These are phyloP conservation scores for Gymnothorax javanicus DNA, from an alignment of 2,797 vertebrate species.

Conservation along the genomic window DNA sequence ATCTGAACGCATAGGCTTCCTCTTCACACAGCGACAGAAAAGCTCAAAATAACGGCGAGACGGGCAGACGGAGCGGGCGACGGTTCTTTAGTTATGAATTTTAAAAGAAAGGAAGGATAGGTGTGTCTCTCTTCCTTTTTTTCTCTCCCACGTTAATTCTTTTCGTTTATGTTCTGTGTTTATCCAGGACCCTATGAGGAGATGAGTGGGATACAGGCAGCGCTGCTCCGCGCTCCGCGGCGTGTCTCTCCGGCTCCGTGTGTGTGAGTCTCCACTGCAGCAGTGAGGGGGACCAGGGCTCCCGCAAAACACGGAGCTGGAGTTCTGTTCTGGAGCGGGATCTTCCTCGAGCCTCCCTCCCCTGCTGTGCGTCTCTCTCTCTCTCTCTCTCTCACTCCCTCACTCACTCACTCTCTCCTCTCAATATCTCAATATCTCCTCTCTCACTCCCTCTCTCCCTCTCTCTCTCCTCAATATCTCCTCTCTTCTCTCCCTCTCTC, in stretches of 20 bases:
- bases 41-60: slow-evolving; percentile 51
- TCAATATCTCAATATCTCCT: slow-evolving; percentile 44
- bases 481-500: no score
- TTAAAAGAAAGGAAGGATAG: slow-evolving; percentile 15
- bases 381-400: slow-evolving; percentile 47
- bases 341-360: slow-evolving; percentile 65
- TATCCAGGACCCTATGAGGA: slow-evolving; percentile 34
- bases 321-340: slow-evolving; percentile 70
- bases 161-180: slow-evolving; percentile 21
- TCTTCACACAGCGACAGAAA: slow-evolving; percentile 70
- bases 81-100: slow-evolving; percentile 27
- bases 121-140: not conserved
- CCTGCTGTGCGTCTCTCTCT: slow-evolving; percentile 54
- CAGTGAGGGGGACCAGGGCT: slow-evolving; percentile 69
- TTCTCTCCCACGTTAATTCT: not conserved
- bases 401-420: slow-evolving; percentile 28
- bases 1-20: slow-evolving; percentile 73
- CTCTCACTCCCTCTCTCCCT: slow-evolving; percentile 21
- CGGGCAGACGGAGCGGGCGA: slow-evolving; percentile 63
- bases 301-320: slow-evolving; percentile 72
- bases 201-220: slow-evolving; percentile 19
- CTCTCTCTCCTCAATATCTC: no score
- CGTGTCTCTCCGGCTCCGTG: slow-evolving; percentile 59
- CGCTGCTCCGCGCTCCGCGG: slow-evolving; percentile 18
- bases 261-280: slow-evolving; percentile 81